phyloP scores from a whole-genome alignment of 2,113 vertebrate genomes.

The Martes martes region DNA sequence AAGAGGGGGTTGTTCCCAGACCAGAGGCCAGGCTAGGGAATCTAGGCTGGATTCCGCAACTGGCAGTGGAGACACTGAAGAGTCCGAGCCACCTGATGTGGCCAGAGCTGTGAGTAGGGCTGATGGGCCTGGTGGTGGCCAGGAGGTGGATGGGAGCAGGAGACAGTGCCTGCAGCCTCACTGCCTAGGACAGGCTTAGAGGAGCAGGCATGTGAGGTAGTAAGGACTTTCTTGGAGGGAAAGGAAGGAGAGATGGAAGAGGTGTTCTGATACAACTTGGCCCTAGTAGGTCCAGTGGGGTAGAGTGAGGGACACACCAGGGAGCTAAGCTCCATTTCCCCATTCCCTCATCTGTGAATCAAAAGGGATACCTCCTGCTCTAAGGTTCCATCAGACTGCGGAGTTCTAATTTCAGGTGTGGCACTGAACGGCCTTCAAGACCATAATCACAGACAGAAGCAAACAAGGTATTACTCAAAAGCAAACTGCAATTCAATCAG shows the following conservation, averaged over 20 bases:
- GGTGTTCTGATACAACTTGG: background rate
- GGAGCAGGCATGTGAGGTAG: background rate
- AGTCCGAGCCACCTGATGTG: background rate
- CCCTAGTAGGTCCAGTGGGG: background rate
- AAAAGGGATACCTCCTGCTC: background rate
- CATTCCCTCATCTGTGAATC: background rate
- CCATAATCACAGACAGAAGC: background rate
- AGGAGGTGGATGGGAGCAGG: background rate
- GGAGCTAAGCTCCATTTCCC: background rate
- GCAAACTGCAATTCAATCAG: background rate
- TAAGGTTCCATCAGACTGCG: background rate
- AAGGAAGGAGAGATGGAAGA: background rate
- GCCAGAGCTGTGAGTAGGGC: background rate
- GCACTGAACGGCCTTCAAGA: rapidly evolving
- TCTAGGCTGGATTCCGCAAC: background rate
- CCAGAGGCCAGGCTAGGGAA: background rate
- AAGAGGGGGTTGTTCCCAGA: rapidly evolving
- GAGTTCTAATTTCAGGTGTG: background rate
- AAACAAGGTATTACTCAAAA: background rate
- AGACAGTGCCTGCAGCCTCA: background rate
- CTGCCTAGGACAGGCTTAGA: background rate
- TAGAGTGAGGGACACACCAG: background rate
- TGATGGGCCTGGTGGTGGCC: background rate
- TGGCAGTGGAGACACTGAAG: background rate
- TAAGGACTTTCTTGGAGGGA: background rate